Conservation (phyloP, 37 sponge, comb jelly and placozoan species). For the Spongia lamella region DNA sequence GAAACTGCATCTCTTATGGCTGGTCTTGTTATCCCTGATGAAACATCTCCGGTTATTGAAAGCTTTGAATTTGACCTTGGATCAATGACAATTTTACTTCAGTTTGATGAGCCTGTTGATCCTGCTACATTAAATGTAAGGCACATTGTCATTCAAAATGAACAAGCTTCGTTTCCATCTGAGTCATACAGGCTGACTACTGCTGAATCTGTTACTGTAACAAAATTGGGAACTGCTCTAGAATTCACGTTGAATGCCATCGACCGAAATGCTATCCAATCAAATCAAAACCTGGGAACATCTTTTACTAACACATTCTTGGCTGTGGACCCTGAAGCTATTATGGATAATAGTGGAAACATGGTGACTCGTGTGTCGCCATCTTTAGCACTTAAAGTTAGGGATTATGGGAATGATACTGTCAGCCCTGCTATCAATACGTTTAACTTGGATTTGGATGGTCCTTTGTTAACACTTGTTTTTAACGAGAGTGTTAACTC, state of each 20-base stretch:
- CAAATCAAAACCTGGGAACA: conserved; percentile 49
- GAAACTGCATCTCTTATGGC: background rate
- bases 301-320: conserved; percentile 63
- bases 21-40: conserved; percentile 46
- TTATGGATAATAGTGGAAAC: conserved; percentile 81
- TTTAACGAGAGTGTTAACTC: conserved; percentile 77
- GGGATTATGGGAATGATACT: conserved; percentile 47
- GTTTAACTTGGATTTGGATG: conserved; percentile 69
- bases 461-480: conserved; percentile 41
- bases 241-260: conserved; percentile 35
- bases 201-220: conserved; percentile 15
- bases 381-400: conserved; percentile 50
- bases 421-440: conserved; percentile 48
- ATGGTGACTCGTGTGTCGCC: conserved; percentile 72
- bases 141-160: conserved; percentile 68
- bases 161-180: conserved; percentile 60
- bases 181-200: conserved; percentile 33
- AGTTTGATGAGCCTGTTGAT: conserved; percentile 82
- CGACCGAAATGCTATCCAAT: conserved; percentile 63
- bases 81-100: conserved; percentile 53
- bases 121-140: conserved; percentile 60
- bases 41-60: conserved; percentile 47
- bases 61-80: conserved; percentile 64
- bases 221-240: conserved; percentile 55
- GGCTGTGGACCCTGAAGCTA: conserved; percentile 75